These are phyloP conservation scores for Rhodeus uyekii DNA, from an alignment of 2,797 vertebrate species.

Conservation along the genomic window DNA sequence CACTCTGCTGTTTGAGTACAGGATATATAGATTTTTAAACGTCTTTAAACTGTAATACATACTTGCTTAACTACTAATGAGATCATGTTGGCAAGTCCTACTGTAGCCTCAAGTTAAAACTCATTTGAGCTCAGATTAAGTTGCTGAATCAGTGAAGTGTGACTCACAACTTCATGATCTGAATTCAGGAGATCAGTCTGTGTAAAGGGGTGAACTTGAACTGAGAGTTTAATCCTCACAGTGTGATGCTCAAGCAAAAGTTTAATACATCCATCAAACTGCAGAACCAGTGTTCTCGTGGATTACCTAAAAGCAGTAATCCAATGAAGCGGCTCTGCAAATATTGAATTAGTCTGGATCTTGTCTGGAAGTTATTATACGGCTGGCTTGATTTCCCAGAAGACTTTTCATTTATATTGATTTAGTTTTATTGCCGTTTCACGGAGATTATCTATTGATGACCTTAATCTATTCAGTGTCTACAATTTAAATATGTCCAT, in stretches of 20 bases:
- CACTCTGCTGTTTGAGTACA: no score
- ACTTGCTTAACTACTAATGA: background rate
- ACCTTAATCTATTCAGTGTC: slow-evolving; percentile 46
- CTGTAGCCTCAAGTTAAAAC: background rate
- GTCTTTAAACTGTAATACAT: background rate
- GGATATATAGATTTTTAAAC: background rate
- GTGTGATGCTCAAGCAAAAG: slow-evolving; percentile 29
- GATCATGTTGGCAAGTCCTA: background rate
- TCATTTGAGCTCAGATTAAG: background rate
- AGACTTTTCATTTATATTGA: slow-evolving; percentile 58
- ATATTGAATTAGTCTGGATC: slow-evolving; percentile 62
- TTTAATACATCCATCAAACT: slow-evolving; percentile 34
- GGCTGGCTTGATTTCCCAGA: slow-evolving; percentile 56
- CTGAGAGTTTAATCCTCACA: slow-evolving; percentile 23
- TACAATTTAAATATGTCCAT: slow-evolving; percentile 39
- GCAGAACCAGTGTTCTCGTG: slow-evolving; percentile 44
- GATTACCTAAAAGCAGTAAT: slow-evolving; percentile 55
- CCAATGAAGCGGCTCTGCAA: slow-evolving; percentile 53
- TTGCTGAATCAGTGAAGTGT: slow-evolving; percentile 2
- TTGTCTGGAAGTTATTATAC: slow-evolving; percentile 57
- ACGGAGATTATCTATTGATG: slow-evolving; percentile 55
- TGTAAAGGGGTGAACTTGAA: slow-evolving; percentile 2
- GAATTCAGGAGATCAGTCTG: slow-evolving; percentile 1
- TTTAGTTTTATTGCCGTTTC: slow-evolving; percentile 55
- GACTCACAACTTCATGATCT: slow-evolving; percentile 7